These are phyloP conservation scores for Popillia japonica DNA, from an alignment of 1,140 invertebrate genomes.

Conservation along the genomic window DNA sequence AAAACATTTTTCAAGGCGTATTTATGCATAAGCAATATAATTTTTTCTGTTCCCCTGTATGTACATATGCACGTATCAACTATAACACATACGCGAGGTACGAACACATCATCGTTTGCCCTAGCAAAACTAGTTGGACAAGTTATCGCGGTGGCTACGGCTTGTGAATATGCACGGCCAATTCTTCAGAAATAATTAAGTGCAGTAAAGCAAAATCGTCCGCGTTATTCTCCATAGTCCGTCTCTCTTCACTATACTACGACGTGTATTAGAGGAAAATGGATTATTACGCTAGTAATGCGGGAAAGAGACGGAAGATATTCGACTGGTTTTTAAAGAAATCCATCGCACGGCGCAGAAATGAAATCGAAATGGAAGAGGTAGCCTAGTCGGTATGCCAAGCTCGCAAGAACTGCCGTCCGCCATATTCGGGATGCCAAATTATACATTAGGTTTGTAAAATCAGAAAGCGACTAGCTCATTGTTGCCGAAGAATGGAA, in stretches of 20 bases:
- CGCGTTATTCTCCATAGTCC: background rate
- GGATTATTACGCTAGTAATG: no score
- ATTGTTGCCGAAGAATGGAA: conserved; percentile 19
- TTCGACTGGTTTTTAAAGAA: no score
- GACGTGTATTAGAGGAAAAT: no score
- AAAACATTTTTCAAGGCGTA: background rate
- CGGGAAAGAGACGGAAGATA: background rate
- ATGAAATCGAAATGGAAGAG: background rate
- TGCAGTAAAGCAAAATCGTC: background rate
- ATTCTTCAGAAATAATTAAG: conserved; percentile 42
- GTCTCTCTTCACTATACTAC: background rate
- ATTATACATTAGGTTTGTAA: conserved; percentile 12
- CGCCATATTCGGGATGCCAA: background rate
- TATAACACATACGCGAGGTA: background rate
- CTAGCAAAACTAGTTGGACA: conserved; percentile 46
- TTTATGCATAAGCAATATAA: background rate
- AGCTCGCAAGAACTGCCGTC: background rate
- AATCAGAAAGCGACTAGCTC: conserved; percentile 20
- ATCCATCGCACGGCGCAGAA: background rate
- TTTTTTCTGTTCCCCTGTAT: conserved; percentile 5
- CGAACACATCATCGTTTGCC: background rate
- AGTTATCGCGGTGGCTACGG: conserved; percentile 43
- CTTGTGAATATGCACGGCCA: conserved; percentile 47
- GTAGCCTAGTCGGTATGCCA: background rate
- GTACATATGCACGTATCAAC: background rate